These are phyloP conservation scores for Ctena decussata DNA, from an alignment of 2,888 invertebrate species.

Conservation along the genomic window DNA sequence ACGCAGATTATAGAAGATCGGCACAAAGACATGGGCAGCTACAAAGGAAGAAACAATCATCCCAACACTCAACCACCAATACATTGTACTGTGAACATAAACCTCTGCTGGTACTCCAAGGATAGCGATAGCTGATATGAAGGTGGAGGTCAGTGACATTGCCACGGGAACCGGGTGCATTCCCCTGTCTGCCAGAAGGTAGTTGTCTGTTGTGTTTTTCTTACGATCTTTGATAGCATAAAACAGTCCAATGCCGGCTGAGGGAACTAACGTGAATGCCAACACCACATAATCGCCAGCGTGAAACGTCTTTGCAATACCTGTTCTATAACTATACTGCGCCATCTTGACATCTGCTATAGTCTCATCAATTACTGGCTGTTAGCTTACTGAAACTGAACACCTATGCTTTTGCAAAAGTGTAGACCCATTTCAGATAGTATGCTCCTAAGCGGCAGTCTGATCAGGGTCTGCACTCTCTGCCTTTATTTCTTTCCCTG, in stretches of 20 bases:
- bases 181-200: conserved; percentile 77
- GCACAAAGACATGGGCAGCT: conserved; percentile 74
- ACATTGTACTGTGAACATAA: conserved; percentile 81
- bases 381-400: no score
- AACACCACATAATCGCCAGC: conserved; percentile 79
- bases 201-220: conserved; percentile 75
- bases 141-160: conserved; percentile 82
- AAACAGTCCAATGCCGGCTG: conserved; percentile 78
- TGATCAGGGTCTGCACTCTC: no score
- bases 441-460: no score
- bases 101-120: conserved; percentile 82
- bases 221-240: conserved; percentile 77
- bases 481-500: no score
- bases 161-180: conserved; percentile 81
- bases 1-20: conserved; percentile 74
- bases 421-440: no score
- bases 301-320: conserved; percentile 58
- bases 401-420: no score
- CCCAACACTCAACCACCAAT: conserved; percentile 72
- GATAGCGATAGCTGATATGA: conserved; percentile 84
- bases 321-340: conserved; percentile 59
- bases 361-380: no score
- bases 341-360: no score
- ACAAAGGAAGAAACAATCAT: conserved; percentile 77
- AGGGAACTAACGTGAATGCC: conserved; percentile 68